These are phyloP conservation scores for Neodiprion virginianus DNA, from an alignment of 1,140 invertebrate genomes.

Conservation along the genomic window DNA sequence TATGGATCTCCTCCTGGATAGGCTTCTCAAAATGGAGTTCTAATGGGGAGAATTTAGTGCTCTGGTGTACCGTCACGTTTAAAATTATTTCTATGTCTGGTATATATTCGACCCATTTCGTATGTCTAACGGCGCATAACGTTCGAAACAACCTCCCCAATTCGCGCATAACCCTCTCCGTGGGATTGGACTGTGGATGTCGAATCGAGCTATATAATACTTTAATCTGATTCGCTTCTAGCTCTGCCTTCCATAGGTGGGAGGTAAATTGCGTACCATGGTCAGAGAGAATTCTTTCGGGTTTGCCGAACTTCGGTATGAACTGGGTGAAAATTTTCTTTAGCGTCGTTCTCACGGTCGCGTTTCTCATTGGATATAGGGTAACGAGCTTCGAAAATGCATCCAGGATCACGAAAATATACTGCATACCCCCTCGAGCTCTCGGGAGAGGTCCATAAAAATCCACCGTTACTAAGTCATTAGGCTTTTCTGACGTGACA, in stretches of 20 bases:
- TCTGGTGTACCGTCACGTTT: constrained; percentile 23
- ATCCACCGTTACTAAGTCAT: constrained; percentile 29
- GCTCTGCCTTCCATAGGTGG: constrained; percentile 8
- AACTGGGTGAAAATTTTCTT: constrained; percentile 24
- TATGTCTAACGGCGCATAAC: constrained; percentile 20
- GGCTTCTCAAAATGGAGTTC: constrained; percentile 29
- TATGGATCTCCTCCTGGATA: neutral
- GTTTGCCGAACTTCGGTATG: constrained; percentile 23
- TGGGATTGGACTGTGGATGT: constrained; percentile 26
- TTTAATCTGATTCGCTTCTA: constrained; percentile 21
- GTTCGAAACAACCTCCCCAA: constrained; percentile 24
- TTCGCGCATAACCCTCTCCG: constrained; percentile 25
- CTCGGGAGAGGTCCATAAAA: constrained; percentile 31
- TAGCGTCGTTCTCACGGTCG: constrained; percentile 15
- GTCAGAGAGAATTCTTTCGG: constrained; percentile 21
- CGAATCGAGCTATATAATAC: constrained; percentile 20
- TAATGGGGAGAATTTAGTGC: constrained; percentile 25
- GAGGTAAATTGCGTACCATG: constrained; percentile 29
- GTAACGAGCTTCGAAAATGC: too few relatives aligned
- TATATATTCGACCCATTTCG: constrained; percentile 22
- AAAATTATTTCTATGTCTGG: constrained; percentile 11
- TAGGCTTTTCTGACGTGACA: constrained; percentile 15
- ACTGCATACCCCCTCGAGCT: constrained; percentile 23
- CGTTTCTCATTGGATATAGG: too few relatives aligned
- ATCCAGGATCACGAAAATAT: constrained; percentile 25